Evolutionary conservation across 2,797 vertebrate species (phyloP), one percentile per base, ranked within the genome.

Genomic region (Neosilurus hyrtlii): DNA sequence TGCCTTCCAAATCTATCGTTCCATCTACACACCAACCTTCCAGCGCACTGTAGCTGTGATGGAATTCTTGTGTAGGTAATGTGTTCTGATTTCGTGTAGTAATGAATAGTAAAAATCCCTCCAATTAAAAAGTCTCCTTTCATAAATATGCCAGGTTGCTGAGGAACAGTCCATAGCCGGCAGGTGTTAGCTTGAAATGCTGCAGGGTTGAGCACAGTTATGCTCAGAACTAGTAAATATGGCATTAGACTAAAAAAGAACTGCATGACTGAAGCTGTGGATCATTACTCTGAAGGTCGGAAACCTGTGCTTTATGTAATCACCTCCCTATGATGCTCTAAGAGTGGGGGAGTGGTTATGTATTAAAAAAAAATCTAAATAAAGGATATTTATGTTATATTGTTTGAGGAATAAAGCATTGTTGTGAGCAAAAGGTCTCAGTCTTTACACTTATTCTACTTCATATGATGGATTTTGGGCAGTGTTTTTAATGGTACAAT

Each of bases 61-160:
- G 88, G 88, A 18, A 59, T n/a, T 52, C 15, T 79, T 37, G 52
- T 87, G 43, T 87, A 88, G 4, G 71, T 68, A 51, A 78, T 82
- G 63, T 85, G 66, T 30, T 85, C 76, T 7, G 80, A 77, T 43
- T 43, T 71, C 14, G 79, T 49, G 18, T 82, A 82, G 52, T 72
- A 61, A 82, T 89, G 88, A 71, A 88, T 82, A 3, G 84, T 81
- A 30, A 89, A 89, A 76, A 87, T 82, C 30, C 87, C 87, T 54
- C 87, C 87, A 76, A 89, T 81, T 9, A 87, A 2, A 81, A 85
- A 86, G 59, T 88, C 86, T 84, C 88, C 87, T n/a, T 85, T 57
- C 52, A 84, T 86, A 24, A 72, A 86, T 30, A 89, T 70, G 16
- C n/a, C 80, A 56, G 86, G 83, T 8, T 66, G 22, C 56, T 81